A percentile compares a stretch with the other conserved stretches of the same genome.
Evolutionary conservation across 2,888 invertebrate species (phyloP).

Genomic region (Cephus runcator): DNA sequence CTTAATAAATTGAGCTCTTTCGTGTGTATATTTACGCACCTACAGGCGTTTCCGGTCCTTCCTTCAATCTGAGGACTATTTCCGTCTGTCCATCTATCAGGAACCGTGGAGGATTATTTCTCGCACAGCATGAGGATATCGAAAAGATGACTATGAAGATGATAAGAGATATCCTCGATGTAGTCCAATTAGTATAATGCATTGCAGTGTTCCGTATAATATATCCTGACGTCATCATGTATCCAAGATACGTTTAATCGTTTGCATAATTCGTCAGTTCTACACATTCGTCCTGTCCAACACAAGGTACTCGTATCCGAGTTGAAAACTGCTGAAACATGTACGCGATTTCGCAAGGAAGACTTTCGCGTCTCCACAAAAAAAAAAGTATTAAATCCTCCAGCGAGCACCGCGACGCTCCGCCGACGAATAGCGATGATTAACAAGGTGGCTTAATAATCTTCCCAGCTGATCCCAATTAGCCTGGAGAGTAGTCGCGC

Average conservation of each 20-base stretch:
- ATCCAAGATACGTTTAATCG: not conserved
- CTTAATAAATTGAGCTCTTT: not conserved
- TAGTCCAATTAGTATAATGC: conserved; percentile 4
- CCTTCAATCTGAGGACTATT: conserved; percentile 89
- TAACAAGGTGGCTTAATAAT: not conserved
- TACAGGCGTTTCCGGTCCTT: conserved; percentile 85
- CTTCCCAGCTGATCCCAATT: not conserved
- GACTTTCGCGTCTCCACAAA: not conserved
- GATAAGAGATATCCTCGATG: conserved; percentile 15
- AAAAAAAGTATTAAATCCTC: conserved; percentile 2
- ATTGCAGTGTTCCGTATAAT: not conserved
- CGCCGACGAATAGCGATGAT: not conserved
- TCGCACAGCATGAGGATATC: conserved; percentile 51
- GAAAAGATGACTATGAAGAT: conserved; percentile 9
- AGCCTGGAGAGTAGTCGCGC: not conserved
- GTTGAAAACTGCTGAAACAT: not conserved
- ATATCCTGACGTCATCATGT: conserved; percentile 11
- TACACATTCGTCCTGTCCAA: not conserved
- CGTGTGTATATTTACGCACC: conserved; percentile 66
- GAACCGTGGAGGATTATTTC: conserved; percentile 88
- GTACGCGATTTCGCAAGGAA: not conserved
- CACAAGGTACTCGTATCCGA: not conserved
- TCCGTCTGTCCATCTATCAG: conserved; percentile 89
- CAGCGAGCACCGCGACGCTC: not conserved
- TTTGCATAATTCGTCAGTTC: not conserved